Conservation (phyloP, 2,797 vertebrate genomes). For the Apodemus agrarius region DNA sequence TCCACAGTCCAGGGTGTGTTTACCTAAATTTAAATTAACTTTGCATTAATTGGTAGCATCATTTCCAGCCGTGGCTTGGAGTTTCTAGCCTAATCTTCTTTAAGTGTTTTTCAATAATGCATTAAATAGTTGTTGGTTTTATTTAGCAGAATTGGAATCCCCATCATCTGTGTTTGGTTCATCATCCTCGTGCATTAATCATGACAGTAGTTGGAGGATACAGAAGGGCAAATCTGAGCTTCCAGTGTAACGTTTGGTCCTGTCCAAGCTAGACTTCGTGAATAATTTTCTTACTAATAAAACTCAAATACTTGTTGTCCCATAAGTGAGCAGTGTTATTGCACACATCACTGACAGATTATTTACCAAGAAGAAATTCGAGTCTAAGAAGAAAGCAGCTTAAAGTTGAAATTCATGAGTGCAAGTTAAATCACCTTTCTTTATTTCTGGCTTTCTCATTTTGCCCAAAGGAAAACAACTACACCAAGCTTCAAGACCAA, state of each 20-base stretch:
- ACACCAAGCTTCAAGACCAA: constrained; percentile 81
- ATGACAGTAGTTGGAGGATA: neutral
- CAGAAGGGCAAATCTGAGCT: neutral
- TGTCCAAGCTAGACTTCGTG: neutral
- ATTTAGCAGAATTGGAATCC: neutral
- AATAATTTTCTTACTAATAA: neutral
- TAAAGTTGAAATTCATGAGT: constrained; percentile 80
- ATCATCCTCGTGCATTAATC: neutral
- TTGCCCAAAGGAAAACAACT: constrained; percentile 80
- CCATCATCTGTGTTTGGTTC: neutral
- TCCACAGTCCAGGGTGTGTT: neutral
- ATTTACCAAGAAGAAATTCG: neutral
- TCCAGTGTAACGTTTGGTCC: neutral
- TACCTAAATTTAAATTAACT: neutral
- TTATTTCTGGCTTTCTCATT: constrained; percentile 69
- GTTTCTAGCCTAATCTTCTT: neutral
- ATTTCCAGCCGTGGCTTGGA: neutral
- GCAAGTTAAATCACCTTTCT: constrained; percentile 52
- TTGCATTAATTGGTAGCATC: neutral
- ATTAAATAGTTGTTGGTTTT: neutral
- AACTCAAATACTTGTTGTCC: neutral
- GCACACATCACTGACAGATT: constrained; percentile 67
- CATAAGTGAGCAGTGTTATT: neutral
- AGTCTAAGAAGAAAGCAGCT: constrained; percentile 68
- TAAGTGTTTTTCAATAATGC: neutral